These are phyloP conservation scores for Eremobia ochroleuca DNA, from an alignment of 2,888 invertebrate genomes.

Conservation along the genomic window DNA sequence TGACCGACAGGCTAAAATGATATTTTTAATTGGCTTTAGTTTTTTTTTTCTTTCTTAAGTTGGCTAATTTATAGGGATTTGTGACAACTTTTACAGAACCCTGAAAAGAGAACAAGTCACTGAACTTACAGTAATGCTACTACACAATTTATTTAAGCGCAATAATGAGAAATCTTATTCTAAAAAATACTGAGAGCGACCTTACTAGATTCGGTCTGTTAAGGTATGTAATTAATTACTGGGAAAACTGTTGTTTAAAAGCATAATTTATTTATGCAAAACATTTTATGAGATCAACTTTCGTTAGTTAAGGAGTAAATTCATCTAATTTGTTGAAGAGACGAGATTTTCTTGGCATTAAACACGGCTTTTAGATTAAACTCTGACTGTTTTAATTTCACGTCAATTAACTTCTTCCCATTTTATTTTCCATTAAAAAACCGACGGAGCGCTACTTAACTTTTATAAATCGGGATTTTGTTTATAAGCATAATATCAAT, in stretches of 20 bases:
- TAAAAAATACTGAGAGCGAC: not conserved
- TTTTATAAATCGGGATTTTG: constrained; percentile 67
- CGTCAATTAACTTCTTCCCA: constrained; percentile 81
- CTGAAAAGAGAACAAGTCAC: constrained; percentile 5
- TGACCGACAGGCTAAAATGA: not conserved
- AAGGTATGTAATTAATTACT: constrained; percentile 31
- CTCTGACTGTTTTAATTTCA: constrained; percentile 80
- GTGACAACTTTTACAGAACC: not conserved
- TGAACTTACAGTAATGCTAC: constrained; percentile 21
- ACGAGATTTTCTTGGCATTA: constrained; percentile 72
- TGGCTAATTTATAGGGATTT: not conserved
- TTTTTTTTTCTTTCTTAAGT: not conserved
- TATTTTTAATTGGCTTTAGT: not conserved
- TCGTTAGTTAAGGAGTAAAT: constrained; percentile 74
- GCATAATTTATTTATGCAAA: constrained; percentile 44
- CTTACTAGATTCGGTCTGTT: constrained; percentile 20
- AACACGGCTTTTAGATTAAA: constrained; percentile 79
- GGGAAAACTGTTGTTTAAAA: constrained; percentile 47
- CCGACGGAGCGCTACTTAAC: constrained; percentile 64
- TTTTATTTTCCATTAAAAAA: constrained; percentile 78
- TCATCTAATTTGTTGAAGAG: constrained; percentile 76
- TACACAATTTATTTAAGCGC: constrained; percentile 9
- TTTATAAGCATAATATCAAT: constrained; percentile 54
- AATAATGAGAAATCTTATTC: constrained; percentile 4
- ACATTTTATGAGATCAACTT: constrained; percentile 67